A percentile compares a stretch with the other conserved stretches of the same genome.
Evolutionary conservation across 2,888 invertebrate species (phyloP).

Genomic region (Ormyrus pomaceus): DNA sequence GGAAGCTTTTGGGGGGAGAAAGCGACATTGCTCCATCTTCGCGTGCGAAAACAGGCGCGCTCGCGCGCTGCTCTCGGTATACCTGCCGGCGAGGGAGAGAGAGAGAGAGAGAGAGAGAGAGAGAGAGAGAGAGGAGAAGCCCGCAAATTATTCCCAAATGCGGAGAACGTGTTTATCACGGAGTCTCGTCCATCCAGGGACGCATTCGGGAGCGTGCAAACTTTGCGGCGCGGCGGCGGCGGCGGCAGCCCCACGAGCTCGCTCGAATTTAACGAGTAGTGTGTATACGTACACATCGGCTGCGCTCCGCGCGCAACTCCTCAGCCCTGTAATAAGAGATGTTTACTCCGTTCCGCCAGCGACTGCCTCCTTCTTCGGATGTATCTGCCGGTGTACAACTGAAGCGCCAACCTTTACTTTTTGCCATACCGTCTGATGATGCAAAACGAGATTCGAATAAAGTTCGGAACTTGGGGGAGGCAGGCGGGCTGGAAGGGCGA

Average conservation of each 20-base stretch:
- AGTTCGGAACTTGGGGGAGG: constrained; percentile 28
- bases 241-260: not conserved
- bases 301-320: constrained; percentile 20
- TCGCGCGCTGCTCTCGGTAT: not conserved
- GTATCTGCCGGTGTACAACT: not conserved
- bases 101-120: too few species aligned
- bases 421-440: constrained; percentile 2
- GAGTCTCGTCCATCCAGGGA: constrained; percentile 33
- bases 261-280: constrained; percentile 32
- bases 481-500: not conserved
- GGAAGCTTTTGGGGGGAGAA: not conserved
- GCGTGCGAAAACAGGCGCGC: not conserved
- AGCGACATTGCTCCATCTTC: not conserved
- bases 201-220: constrained; percentile 38
- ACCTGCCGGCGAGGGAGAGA: not conserved
- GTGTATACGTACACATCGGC: not conserved
- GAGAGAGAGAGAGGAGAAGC: not conserved
- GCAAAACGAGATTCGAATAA: constrained; percentile 55
- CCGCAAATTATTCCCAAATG: constrained; percentile 53
- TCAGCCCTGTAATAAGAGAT: constrained; percentile 49
- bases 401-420: constrained; percentile 12
- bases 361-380: not conserved
- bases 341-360: constrained; percentile 47
- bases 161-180: constrained; percentile 45
- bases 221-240: constrained; percentile 22